Evolutionary conservation across 92 coral and sea anemone species (phyloP).

Genomic region (Metridium senile): DNA sequence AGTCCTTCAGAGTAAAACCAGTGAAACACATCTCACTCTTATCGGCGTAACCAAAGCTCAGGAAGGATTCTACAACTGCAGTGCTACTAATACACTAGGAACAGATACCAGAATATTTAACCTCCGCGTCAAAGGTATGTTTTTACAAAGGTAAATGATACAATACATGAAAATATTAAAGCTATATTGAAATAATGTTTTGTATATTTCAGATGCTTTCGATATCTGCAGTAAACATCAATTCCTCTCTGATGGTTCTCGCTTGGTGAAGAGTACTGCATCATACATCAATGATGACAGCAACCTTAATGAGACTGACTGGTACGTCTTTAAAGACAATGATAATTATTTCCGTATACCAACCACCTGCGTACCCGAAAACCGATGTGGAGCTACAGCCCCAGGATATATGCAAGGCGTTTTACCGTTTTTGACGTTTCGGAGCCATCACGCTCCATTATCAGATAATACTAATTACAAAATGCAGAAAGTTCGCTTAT

Average conservation of each 20-base stretch:
- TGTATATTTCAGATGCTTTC: conserved; percentile 3
- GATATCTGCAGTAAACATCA: conserved; percentile 19
- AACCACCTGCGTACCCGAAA: conserved; percentile 1
- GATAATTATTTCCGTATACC: conserved; percentile 13
- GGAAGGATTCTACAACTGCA: conserved; percentile 14
- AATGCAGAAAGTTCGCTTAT: too few relatives aligned
- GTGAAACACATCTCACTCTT: conserved; percentile 28
- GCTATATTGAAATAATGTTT: not conserved
- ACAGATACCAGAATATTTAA: not conserved
- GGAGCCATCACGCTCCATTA: too few relatives aligned
- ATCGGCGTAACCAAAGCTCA: conserved; percentile 5
- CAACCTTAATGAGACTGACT: conserved; percentile 16
- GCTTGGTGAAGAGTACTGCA: conserved; percentile 2
- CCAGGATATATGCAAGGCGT: conserved; percentile 23
- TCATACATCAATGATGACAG: conserved; percentile 21
- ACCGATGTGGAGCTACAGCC: conserved; percentile 24
- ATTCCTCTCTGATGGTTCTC: conserved; percentile 7
- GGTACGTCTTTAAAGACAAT: conserved; percentile 15
- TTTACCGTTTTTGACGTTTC: too few relatives aligned
- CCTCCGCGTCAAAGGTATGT: conserved; percentile 15
- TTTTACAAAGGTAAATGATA: too few relatives aligned
- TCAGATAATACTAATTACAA: too few relatives aligned
- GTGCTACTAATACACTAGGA: conserved; percentile 3
- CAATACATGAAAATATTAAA: not conserved
- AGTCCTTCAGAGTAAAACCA: conserved; percentile 40